phyloP scores from a whole-genome alignment of 2,797 vertebrate species.

The Loris lydekkerianus region DNA sequence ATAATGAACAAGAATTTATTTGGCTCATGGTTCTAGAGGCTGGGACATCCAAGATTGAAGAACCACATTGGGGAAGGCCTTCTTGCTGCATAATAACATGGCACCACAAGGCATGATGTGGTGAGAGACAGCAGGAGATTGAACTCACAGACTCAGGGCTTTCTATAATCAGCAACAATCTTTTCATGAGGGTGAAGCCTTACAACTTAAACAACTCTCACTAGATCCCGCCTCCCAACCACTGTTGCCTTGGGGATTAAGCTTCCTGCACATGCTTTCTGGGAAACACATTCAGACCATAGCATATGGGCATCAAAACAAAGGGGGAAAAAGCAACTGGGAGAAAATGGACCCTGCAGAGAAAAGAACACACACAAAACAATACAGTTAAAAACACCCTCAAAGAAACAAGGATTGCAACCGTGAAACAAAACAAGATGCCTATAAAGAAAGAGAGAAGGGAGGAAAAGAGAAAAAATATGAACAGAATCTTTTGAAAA shows the following conservation, averaged over 20 bases:
- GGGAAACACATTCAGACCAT: neutral
- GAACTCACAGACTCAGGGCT: neutral
- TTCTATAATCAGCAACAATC: neutral
- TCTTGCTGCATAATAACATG: neutral
- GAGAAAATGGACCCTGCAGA: neutral
- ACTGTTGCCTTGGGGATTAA: neutral
- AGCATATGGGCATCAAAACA: neutral
- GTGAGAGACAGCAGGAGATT: neutral
- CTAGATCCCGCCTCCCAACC: neutral
- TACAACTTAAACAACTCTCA: neutral
- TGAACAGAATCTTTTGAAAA: neutral
- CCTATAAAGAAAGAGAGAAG: neutral
- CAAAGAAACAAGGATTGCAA: neutral
- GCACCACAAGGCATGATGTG: neutral
- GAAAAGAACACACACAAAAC: neutral
- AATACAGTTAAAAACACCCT: neutral
- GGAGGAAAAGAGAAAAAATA: neutral
- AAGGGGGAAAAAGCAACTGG: neutral
- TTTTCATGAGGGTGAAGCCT: neutral
- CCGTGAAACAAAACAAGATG: neutral
- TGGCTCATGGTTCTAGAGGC: neutral
- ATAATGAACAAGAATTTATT: neutral
- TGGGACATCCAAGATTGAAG: neutral
- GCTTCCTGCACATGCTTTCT: neutral
- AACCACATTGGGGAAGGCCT: too few species aligned